Base-by-base conservation (phyloP, 2,888 invertebrate species). In the Lithodes maja region DNA sequence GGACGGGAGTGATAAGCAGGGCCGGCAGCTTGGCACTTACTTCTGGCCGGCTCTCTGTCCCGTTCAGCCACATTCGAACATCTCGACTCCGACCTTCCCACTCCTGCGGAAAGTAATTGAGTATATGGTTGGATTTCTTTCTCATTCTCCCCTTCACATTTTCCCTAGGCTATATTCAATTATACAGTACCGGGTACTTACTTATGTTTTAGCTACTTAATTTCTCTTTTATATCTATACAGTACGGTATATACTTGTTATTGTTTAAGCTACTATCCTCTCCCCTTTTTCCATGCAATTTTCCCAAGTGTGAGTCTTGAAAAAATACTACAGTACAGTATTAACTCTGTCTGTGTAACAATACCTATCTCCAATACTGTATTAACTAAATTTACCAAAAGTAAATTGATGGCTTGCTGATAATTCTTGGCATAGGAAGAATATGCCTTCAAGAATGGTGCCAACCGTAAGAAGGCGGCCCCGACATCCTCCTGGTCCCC, bases 1-100 rank as follows among this genome's bases (percentile, higher is more conserved):
- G 97, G 92, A 97, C 96, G 15, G 97, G 97, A 1, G 96, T 95
- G 92, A 97, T 97, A 92, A 97, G 94, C 74, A 97, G 94, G 0
- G 97, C 95, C 89, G 96, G 95, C 2, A 97, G 93, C 93, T 96
- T 96, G 74, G 95, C 95, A 92, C 95, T 95, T 80, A 97, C 96
- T 93, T 96, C 96, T 5, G 96, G 96, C 9, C 96, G 94, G 2
- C 95, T 95, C 93, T 97, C 97, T 93, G 96, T 96, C 54, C 94
- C 94, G 89, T 94, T 94, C 69, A 96, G 93, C 93, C 96, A 96
- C 92, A 94, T 94, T 12, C 95, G 94, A 92, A 96, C 95, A 68
- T 81, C 74, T 3, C 74, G 53, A 61, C 69, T 78, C 12, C 85
- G 79, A 12, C 75, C 78, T 61, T 90, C 89, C 68, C 82, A 88